Conservation (phyloP, 2,888 invertebrate species). For the Oscheius myriophilus region DNA sequence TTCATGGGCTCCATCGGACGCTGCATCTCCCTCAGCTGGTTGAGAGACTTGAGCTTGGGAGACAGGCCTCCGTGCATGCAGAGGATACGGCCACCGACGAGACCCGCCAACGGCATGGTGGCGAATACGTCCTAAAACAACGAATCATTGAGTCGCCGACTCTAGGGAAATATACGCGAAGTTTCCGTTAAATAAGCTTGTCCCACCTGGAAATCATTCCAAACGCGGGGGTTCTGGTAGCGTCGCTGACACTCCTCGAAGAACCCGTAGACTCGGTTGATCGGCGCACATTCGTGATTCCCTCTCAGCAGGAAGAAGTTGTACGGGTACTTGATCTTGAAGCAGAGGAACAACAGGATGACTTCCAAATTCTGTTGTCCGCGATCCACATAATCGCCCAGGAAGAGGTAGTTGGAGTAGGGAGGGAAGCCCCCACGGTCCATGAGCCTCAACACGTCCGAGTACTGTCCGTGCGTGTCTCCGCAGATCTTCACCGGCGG, state of each 20-base stretch:
- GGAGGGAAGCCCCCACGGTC: conserved; percentile 60
- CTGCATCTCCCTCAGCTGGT: conserved; percentile 25
- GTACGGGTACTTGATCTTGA: conserved; percentile 34
- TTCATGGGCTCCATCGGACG: conserved; percentile 4
- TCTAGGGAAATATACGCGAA: too few species aligned
- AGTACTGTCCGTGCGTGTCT: conserved; percentile 23
- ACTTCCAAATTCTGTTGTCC: conserved; percentile 57
- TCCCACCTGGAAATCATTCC: conserved; percentile 10
- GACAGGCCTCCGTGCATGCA: too few species aligned
- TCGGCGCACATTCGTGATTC: too few species aligned
- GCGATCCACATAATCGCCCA: conserved; percentile 62
- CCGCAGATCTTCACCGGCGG: conserved; percentile 17
- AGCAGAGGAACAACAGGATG: conserved; percentile 56
- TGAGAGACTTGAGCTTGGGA: too few species aligned
- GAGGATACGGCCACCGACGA: too few species aligned
- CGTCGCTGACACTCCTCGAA: conserved; percentile 17
- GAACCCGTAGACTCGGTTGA: conserved; percentile 22
- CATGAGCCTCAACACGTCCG: conserved; percentile 55
- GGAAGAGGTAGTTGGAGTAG: too few species aligned
- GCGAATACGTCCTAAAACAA: conserved; percentile 25
- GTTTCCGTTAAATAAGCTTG: background rate
- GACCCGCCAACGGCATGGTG: conserved; percentile 37
- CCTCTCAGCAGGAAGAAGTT: too few species aligned
- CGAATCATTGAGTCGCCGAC: background rate
- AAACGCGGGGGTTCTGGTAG: background rate